Evolutionary conservation across 1,140 invertebrate genomes (phyloP).

Genomic region (Oscheius sp.): DNA sequence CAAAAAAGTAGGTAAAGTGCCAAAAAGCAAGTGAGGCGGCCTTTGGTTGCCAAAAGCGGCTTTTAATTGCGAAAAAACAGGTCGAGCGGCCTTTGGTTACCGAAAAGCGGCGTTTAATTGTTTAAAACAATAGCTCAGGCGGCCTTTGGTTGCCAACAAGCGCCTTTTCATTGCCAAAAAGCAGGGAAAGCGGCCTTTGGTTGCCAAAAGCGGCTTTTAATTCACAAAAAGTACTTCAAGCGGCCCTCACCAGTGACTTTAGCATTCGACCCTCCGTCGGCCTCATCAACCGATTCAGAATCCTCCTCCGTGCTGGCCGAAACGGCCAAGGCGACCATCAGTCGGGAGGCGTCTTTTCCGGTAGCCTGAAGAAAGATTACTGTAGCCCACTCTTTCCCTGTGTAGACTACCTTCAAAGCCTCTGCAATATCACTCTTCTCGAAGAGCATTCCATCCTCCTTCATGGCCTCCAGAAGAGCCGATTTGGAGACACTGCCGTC

Average conservation of each 20-base stretch:
- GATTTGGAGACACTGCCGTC: conserved; percentile 1
- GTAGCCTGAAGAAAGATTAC: conserved; percentile 19
- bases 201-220: too few relatives aligned
- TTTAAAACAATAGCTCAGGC: too few relatives aligned
- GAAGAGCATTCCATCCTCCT: conserved; percentile 20
- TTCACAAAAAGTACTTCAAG: too few relatives aligned
- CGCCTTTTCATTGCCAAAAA: too few relatives aligned
- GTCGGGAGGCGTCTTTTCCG: conserved; percentile 35
- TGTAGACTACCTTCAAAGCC: conserved; percentile 1
- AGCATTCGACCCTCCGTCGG: neutral
- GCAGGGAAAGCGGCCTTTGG: too few relatives aligned
- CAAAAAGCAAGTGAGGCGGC: neutral
- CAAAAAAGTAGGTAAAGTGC: too few relatives aligned
- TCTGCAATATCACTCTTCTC: conserved; percentile 31
- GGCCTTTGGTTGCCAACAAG: too few relatives aligned
- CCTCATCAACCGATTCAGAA: neutral
- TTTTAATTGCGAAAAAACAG: too few relatives aligned
- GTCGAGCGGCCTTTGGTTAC: too few relatives aligned
- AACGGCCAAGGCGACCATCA: conserved; percentile 25
- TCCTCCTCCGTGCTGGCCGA: neutral
- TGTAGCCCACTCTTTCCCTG: neutral
- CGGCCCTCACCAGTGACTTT: conserved; percentile 17
- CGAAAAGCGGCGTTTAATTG: too few relatives aligned
- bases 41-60: too few relatives aligned
- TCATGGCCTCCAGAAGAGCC: conserved; percentile 2